phyloP scores from a whole-genome alignment of 2,888 invertebrate genomes.

The Lasius platythorax region DNA sequence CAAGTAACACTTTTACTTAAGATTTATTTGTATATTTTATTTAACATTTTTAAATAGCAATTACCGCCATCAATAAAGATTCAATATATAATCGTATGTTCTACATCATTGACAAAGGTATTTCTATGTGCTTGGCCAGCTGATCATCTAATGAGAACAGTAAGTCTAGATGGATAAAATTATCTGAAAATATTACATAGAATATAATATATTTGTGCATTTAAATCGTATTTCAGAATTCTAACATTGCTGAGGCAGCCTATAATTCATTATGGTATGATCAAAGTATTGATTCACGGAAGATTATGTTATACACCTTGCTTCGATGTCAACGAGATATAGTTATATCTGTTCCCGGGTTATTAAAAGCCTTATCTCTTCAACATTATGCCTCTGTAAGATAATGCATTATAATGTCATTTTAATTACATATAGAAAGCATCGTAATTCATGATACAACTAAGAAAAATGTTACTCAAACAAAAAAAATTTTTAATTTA shows the following conservation, averaged over 20 bases:
- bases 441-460: not conserved
- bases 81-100: constrained; percentile 64
- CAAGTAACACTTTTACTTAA: not conserved
- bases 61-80: constrained; percentile 67
- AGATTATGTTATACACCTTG: constrained; percentile 47
- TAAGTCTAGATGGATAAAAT: constrained; percentile 36
- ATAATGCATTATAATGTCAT: not conserved
- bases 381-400: constrained; percentile 69
- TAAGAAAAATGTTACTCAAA: not conserved
- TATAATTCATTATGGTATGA: constrained; percentile 60
- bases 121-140: constrained; percentile 77
- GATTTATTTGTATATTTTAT: not conserved
- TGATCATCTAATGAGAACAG: constrained; percentile 71
- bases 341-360: constrained; percentile 51
- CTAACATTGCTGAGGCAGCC: not conserved
- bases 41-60: constrained; percentile 53
- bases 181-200: not conserved
- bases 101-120: constrained; percentile 68
- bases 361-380: constrained; percentile 66
- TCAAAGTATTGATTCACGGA: constrained; percentile 2
- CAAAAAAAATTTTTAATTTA: not conserved
- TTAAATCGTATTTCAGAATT: constrained; percentile 43
- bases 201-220: not conserved
- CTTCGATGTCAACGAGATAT: constrained; percentile 55
- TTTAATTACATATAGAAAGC: not conserved